These are phyloP conservation scores for Hemaris fuciformis DNA, from an alignment of 2,888 invertebrate genomes.

Conservation along the genomic window DNA sequence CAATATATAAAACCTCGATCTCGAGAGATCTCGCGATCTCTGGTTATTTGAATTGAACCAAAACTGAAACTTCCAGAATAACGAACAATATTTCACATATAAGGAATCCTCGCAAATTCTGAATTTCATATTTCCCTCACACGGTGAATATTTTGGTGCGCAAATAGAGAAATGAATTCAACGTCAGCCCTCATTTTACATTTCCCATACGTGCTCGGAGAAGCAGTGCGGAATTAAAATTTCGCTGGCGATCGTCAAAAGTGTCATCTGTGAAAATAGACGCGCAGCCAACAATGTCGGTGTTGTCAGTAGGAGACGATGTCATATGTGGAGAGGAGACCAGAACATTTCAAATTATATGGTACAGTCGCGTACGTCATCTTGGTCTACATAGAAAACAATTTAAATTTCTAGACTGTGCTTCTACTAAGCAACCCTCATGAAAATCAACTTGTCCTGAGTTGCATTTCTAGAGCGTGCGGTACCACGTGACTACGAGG, in stretches of 20 bases:
- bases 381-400: background rate
- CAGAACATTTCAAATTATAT: background rate
- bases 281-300: background rate
- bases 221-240: conserved; percentile 5
- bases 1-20: too few relatives aligned
- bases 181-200: conserved; percentile 14
- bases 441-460: too few relatives aligned
- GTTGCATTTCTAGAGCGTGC: too few relatives aligned
- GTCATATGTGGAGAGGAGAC: background rate
- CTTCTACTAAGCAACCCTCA: too few relatives aligned
- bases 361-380: background rate
- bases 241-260: conserved; percentile 7
- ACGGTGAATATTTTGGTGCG: background rate
- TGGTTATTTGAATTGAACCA: too few relatives aligned
- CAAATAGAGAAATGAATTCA: conserved; percentile 1
- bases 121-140: background rate
- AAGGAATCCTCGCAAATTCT: background rate
- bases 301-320: too few relatives aligned
- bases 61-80: too few relatives aligned
- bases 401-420: too few relatives aligned
- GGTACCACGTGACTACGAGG: too few relatives aligned
- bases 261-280: conserved; percentile 6
- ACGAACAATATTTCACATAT: background rate
- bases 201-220: conserved; percentile 15
- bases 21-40: too few relatives aligned